Conservation (phyloP, 2,113 vertebrate genomes). For the Hipposideros armiger region DNA sequence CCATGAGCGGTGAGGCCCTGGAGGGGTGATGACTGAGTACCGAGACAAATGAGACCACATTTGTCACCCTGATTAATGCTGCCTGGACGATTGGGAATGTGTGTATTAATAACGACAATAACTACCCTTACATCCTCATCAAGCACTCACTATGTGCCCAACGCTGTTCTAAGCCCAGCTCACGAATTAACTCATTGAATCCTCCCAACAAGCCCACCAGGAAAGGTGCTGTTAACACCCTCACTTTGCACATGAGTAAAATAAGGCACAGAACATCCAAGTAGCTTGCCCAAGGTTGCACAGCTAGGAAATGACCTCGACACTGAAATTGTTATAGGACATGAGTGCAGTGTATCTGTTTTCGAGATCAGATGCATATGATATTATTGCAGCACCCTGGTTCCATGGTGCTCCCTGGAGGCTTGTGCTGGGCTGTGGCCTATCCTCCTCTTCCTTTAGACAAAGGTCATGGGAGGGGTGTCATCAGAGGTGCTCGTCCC, state of each 20-base stretch:
- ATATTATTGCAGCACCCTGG: no score
- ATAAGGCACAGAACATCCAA: background rate
- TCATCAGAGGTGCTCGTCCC: background rate
- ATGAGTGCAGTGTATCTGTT: fast-evolving
- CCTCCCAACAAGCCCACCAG: background rate
- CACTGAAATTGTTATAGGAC: fast-evolving
- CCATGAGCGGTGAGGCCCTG: fast-evolving
- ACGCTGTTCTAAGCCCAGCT: background rate
- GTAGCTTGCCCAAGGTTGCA: background rate
- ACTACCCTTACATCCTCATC: no score
- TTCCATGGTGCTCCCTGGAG: fast-evolving
- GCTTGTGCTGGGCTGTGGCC: background rate
- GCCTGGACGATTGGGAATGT: no score
- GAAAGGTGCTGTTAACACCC: background rate
- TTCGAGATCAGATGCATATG: fast-evolving
- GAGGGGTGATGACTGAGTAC: no score
- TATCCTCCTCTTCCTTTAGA: background rate
- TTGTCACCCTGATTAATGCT: no score
- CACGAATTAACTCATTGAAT: background rate
- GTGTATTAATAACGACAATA: no score
- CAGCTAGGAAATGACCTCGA: no score
- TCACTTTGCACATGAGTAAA: background rate
- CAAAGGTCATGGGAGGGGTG: background rate
- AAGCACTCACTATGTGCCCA: fast-evolving
- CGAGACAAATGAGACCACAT: background rate